Evolutionary conservation across 2,113 vertebrate species (phyloP), one percentile per base, ranked within the genome.

Genomic region (Burhinus bistriatus): DNA sequence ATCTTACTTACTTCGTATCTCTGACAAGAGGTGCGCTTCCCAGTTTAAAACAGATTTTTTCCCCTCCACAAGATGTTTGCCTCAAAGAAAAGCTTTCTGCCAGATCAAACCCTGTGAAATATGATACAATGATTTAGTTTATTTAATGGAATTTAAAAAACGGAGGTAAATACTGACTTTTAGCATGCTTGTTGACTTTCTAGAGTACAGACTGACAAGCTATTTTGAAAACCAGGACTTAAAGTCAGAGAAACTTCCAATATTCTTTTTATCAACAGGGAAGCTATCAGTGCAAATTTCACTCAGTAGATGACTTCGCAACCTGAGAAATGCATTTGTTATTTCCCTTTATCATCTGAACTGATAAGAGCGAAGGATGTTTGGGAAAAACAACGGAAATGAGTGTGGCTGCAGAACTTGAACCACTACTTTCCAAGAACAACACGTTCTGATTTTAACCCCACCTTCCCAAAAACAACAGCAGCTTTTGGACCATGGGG

Each of bases 31-130:
- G 98, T 42, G 98, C 97, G 19, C 97, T 99, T 95, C 99, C 99
- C 93, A 99, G 97, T 89, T 98, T 99, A 98, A 99, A 99, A 47
- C 99, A 98, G 21, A 97, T 90, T 96, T 98, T 98, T 96, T 99
- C 98, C 64, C 98, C 98, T 93, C 98, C 98, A 87, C 98, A 97
- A 34, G 98, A 98, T 47, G 98, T 98, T 87, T 97, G 99, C 85
- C 98, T 98, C 82, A 99, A 97, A 92, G 99, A 98, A 98, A 99
- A 99, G 59, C 97, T 99, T 95, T 99, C 98, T 76, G 98, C 98
- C 91, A 99, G 98, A 97, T 99, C 99, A 97, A 99, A 99, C 79
- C 99, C 99, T 99, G 97, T 36, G 96, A 98, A 95, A 95, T 27
- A 36, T 1, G 12, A 93, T 59, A 97, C 3, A 65, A n/a, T 4